Conservation (phyloP, 2,888 invertebrate species). For the Nesidiocoris tenuis region DNA sequence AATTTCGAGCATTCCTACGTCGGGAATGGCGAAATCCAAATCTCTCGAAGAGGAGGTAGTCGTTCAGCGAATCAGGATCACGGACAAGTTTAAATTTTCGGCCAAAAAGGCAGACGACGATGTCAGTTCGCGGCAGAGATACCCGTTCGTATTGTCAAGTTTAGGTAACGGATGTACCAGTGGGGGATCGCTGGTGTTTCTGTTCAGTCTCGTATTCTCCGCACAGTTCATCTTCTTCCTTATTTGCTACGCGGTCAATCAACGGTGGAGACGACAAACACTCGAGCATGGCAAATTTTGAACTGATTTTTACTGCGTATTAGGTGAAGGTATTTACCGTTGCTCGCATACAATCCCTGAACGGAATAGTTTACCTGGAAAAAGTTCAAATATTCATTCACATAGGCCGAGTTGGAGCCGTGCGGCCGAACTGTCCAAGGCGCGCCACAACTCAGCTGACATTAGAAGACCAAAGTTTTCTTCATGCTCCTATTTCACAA, state of each 20-base stretch:
- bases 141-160: neutral
- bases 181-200: constrained; percentile 6
- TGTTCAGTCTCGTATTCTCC: constrained; percentile 40
- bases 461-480: no score
- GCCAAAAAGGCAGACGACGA: neutral
- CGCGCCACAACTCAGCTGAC: no score
- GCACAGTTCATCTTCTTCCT: constrained; percentile 41
- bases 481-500: no score
- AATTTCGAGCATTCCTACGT: constrained; percentile 46
- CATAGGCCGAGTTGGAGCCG: no score
- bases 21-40: neutral
- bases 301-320: neutral
- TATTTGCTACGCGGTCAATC: constrained; percentile 34
- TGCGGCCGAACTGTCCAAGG: no score
- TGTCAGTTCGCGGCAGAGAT: neutral
- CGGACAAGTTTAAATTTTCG: constrained; percentile 48
- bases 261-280: constrained; percentile 25
- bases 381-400: no score
- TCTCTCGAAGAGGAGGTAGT: constrained; percentile 47
- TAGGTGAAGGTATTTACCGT: no score
- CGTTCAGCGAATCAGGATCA: constrained; percentile 48
- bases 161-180: constrained; percentile 14
- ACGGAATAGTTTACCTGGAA: no score
- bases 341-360: no score
- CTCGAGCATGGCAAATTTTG: constrained; percentile 21